These are phyloP conservation scores for Chionodraco myersi DNA, from an alignment of 2,113 vertebrate species.

Conservation along the genomic window DNA sequence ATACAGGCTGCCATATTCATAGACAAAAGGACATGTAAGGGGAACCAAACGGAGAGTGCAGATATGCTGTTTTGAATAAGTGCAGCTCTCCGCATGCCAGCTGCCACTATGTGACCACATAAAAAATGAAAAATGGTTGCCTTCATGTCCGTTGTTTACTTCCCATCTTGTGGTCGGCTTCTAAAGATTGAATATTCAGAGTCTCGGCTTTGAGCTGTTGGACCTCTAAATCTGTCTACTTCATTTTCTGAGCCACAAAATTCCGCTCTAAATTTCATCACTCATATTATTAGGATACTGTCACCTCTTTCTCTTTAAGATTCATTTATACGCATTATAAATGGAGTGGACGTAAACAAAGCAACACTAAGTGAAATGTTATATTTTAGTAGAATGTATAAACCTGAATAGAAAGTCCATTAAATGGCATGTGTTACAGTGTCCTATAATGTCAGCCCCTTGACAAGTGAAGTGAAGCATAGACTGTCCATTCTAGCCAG, in stretches of 20 bases:
- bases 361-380: conserved; percentile 1
- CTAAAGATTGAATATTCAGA: background rate
- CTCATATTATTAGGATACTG: background rate
- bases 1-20: conserved; percentile 23
- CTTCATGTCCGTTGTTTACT: background rate
- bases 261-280: background rate
- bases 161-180: background rate
- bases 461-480: background rate
- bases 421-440: background rate
- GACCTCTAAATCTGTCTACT: background rate
- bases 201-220: conserved; percentile 2
- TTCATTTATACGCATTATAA: background rate
- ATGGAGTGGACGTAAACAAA: background rate
- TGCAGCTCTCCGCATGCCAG: background rate
- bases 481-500: background rate
- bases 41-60: conserved; percentile 21
- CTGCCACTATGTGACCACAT: conserved; percentile 5
- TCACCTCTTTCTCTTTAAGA: background rate
- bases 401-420: background rate
- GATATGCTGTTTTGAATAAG: background rate
- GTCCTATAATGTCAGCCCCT: conserved; percentile 14
- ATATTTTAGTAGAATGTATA: no score
- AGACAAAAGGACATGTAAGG: conserved; percentile 8
- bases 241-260: background rate
- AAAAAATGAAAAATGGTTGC: background rate